phyloP scores from a whole-genome alignment of 2,113 vertebrate species.

The Lamprotornis superbus region DNA sequence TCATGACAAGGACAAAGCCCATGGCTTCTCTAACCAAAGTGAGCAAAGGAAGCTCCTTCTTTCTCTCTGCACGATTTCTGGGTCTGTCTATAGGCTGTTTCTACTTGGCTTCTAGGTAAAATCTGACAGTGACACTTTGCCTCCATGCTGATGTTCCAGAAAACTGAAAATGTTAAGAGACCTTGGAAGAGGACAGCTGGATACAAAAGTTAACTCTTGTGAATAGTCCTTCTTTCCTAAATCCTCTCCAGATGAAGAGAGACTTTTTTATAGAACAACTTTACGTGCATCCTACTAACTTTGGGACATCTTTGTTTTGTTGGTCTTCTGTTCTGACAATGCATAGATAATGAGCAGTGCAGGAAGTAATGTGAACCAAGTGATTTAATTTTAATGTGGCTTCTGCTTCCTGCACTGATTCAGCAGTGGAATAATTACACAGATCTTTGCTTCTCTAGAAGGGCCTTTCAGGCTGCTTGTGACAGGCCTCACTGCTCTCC shows the following conservation, averaged over 20 bases:
- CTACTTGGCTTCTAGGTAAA: neutral
- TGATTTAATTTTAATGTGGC: constrained; percentile 14
- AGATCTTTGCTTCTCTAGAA: neutral
- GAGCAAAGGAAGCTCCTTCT: neutral
- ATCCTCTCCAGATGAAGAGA: neutral
- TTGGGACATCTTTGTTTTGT: neutral
- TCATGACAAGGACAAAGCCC: neutral
- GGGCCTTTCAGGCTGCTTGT: neutral
- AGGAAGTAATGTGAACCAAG: neutral
- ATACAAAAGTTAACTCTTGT: neutral
- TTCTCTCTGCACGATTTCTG: neutral
- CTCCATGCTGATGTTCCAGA: neutral
- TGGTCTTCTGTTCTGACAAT: neutral
- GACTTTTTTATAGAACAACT: neutral
- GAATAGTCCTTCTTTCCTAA: neutral
- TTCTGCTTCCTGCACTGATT: constrained; percentile 12
- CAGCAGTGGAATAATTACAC: neutral
- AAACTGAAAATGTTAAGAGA: neutral
- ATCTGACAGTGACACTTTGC: neutral
- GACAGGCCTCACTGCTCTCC: neutral
- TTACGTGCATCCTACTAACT: neutral
- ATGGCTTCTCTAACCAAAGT: neutral
- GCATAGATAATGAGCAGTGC: neutral
- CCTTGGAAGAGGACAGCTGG: neutral
- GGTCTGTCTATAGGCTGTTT: neutral